Evolutionary conservation across 2,113 vertebrate genomes (phyloP), one percentile per base, ranked within the genome.

Genomic region (Corythaixoides concolor): DNA sequence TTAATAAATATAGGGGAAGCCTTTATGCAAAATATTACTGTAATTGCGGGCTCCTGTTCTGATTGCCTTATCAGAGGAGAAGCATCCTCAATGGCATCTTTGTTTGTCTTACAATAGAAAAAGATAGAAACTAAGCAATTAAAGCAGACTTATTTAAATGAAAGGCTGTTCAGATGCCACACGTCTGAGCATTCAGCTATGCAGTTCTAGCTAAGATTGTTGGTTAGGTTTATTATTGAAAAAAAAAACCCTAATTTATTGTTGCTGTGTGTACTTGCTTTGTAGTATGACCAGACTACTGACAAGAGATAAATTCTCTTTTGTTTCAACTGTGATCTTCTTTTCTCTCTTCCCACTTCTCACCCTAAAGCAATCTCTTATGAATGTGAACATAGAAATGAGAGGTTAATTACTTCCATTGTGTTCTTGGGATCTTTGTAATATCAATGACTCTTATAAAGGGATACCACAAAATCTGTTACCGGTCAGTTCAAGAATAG

Each of bases 31-130:
- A 88, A 22, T 88, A 68, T 74, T 94, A 22, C 50, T 91, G 60
- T 88, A 89, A 80, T 79, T 97, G 78, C 89, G 95, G 96, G 92
- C 95, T 97, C 68, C 47, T 94, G 73, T 94, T 96, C 95, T 84
- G 69, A 56, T 85, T 88, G 92, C 67, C 35, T 96, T 95, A 85
- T 89, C 92, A 78, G 45, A 81, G 77, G 92, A 97, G 66, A 77
- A 50, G 55, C 58, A 58, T 49, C 53, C 83, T 96, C 80, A 90
- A 77, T 95, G 79, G 79, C 35, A 41, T 93, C 93, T 90, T 90
- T 66, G 52, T 92, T 85, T 94, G 58, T 76, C 93, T 95, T 87
- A 81, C 73, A 72, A 56, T 91, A 84, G 81, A 52, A 91, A 32
- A 59, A 94, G 90, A 64, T 79, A 87, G 76, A 89, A 97, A 97